Evolutionary conservation across 1,140 invertebrate species (phyloP).

Genomic region (Pseudomyrmex dendroicus): DNA sequence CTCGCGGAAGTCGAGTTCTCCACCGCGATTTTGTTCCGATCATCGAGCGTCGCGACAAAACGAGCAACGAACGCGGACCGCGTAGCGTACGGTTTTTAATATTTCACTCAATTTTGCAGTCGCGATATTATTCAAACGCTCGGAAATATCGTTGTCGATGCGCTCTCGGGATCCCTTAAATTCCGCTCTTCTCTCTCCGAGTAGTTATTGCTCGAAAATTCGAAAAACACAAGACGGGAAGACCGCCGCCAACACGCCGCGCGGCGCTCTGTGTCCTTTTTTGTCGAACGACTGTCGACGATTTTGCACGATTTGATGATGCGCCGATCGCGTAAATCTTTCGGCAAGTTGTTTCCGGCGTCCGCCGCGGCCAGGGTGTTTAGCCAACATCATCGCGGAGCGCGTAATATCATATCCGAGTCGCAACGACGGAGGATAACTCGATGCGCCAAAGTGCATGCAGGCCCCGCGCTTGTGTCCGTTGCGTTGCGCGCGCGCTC

Average conservation of each 20-base stretch:
- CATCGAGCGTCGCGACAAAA: constrained; percentile 28
- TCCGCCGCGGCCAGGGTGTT: constrained; percentile 21
- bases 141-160: no score
- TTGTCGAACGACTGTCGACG: neutral
- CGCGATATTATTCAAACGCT: no score
- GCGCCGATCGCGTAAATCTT: constrained; percentile 50
- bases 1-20: constrained; percentile 10
- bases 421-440: constrained; percentile 54
- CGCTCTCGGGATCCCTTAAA: no score
- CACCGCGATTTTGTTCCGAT: no score
- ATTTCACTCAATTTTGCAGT: no score
- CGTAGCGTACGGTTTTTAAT: no score
- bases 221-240: no score
- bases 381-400: constrained; percentile 32
- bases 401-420: constrained; percentile 51
- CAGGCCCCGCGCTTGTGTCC: constrained; percentile 71
- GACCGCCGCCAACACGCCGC: neutral
- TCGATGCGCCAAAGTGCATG: constrained; percentile 61
- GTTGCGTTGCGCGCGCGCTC: constrained; percentile 70
- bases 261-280: neutral
- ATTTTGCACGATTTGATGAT: no score
- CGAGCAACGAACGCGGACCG: no score
- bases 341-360: constrained; percentile 43
- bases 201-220: neutral
- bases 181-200: neutral